A percentile compares a stretch with the other conserved stretches of the same genome.
phyloP scores from a whole-genome alignment of 2,888 invertebrate genomes.

The Idaea biselata region DNA sequence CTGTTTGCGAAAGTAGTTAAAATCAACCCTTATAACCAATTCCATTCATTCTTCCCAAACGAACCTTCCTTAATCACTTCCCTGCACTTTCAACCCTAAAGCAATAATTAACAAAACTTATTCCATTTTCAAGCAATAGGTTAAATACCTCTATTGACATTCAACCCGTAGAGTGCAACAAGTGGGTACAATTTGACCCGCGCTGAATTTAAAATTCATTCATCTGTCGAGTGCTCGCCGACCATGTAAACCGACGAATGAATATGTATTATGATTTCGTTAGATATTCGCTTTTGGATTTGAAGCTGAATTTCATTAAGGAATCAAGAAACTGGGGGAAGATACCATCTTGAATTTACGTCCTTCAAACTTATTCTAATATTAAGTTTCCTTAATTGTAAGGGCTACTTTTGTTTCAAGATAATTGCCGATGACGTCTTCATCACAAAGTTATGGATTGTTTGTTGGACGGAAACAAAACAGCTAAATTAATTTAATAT shows the following conservation, averaged over 20 bases:
- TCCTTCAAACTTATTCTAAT: background rate
- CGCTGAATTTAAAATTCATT: slow-evolving; percentile 24
- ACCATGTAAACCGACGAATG: slow-evolving; percentile 13
- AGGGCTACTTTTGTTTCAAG: background rate
- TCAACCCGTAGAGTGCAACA: slow-evolving; percentile 17
- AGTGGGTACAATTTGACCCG: slow-evolving; percentile 13
- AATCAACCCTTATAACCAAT: background rate
- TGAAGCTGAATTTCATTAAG: background rate
- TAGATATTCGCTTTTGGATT: background rate
- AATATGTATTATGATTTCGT: slow-evolving; percentile 6
- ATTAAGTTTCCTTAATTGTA: background rate
- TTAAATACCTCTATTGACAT: slow-evolving; percentile 24
- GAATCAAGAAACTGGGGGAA: background rate
- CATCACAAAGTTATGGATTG: background rate
- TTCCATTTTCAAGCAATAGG: slow-evolving; percentile 12
- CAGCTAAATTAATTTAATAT: background rate
- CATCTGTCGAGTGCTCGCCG: slow-evolving; percentile 12
- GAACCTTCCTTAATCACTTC: background rate
- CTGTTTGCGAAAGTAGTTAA: background rate
- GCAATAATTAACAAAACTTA: slow-evolving; percentile 6
- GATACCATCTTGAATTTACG: background rate
- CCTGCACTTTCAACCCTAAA: background rate
- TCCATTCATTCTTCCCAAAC: background rate
- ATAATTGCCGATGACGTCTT: background rate
- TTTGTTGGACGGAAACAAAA: background rate